phyloP scores from a whole-genome alignment of 1,140 invertebrate genomes.

The Armadillidium nasatum region DNA sequence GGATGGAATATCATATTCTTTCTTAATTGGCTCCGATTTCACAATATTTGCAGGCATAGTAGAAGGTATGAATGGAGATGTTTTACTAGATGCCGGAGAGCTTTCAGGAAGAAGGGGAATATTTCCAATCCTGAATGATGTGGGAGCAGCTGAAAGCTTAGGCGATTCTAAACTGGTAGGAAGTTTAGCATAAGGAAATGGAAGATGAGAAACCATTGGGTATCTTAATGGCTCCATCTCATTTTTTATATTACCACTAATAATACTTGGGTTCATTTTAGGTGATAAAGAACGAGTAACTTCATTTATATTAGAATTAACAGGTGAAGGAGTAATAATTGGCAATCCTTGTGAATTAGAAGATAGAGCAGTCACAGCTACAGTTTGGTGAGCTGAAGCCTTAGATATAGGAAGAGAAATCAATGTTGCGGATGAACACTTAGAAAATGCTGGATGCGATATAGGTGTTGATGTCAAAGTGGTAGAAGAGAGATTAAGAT shows the following conservation, averaged over 20 bases:
- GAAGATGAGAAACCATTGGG: neutral
- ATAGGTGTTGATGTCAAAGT: neutral
- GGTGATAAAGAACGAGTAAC: neutral
- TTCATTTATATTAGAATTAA: neutral
- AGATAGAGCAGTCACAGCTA: neutral
- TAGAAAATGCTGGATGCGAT: neutral
- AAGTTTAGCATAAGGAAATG: neutral
- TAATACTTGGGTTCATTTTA: neutral
- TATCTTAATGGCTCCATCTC: neutral
- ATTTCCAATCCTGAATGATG: neutral
- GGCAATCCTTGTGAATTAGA: neutral
- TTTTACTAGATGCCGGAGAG: neutral
- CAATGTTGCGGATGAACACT: neutral
- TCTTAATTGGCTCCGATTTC: constrained; percentile 23
- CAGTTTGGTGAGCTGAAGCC: neutral
- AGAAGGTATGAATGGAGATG: neutral
- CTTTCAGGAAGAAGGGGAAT: neutral
- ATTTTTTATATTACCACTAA: neutral
- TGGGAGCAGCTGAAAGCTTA: constrained; percentile 11
- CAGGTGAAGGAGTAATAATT: neutral
- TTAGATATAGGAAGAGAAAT: neutral
- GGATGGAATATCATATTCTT: neutral
- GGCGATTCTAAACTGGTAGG: neutral
- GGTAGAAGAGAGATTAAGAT: neutral
- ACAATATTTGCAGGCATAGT: neutral